Percentiles rank a stretch among this genome's conserved stretches.
These are phyloP conservation scores for Choloepus didactylus DNA, from an alignment of 2,797 vertebrate species.

Conservation along the genomic window DNA sequence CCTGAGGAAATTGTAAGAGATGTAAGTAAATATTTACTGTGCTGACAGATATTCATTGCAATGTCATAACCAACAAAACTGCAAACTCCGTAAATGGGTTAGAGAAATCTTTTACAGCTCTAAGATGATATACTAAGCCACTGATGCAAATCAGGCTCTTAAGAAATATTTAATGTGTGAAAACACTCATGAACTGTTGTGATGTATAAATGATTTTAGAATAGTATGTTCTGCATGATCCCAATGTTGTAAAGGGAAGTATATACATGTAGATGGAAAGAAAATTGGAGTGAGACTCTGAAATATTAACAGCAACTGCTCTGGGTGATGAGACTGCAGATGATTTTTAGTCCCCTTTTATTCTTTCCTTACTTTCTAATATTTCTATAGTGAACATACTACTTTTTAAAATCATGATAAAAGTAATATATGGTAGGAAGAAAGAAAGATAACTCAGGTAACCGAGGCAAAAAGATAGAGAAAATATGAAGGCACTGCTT, in stretches of 20 bases:
- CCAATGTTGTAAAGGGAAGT: conserved; percentile 7
- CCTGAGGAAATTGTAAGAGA: neutral
- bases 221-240: neutral
- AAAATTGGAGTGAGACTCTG: neutral
- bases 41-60: neutral
- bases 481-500: neutral
- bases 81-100: neutral
- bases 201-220: neutral
- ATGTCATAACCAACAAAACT: neutral
- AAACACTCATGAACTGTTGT: conserved; percentile 14
- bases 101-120: neutral
- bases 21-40: neutral
- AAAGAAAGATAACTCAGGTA: neutral
- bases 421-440: neutral
- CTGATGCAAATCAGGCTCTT: conserved; percentile 39
- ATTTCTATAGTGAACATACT: conserved; percentile 36
- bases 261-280: neutral
- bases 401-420: neutral
- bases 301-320: neutral
- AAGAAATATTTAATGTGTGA: conserved; percentile 34
- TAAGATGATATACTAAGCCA: neutral
- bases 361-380: conserved; percentile 2
- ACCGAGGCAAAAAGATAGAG: neutral
- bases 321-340: neutral
- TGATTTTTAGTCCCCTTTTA: neutral